These are phyloP conservation scores for Rutilus rutilus DNA, from an alignment of 2,113 vertebrate genomes.

Conservation along the genomic window DNA sequence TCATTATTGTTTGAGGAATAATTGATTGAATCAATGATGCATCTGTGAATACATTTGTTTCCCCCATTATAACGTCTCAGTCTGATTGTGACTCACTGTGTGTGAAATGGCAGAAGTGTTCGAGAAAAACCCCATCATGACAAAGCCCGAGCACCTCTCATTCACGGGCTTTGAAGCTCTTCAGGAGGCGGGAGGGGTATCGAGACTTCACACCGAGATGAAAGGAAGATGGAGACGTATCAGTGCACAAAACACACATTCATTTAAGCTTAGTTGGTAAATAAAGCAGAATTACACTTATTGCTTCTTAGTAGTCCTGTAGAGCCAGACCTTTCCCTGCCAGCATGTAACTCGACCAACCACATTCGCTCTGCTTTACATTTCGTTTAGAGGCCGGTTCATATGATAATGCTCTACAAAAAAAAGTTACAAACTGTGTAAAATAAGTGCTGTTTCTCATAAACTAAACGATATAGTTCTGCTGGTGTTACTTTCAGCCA, in stretches of 20 bases:
- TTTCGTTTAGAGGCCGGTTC: not conserved
- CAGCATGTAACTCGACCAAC: not conserved
- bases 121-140: conserved; percentile 10
- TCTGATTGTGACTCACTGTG: not conserved
- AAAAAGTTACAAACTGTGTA: too few relatives aligned
- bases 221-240: conserved; percentile 22
- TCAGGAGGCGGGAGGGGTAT: not conserved
- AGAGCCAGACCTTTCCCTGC: not conserved
- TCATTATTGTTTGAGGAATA: not conserved
- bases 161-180: not conserved
- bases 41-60: too few relatives aligned
- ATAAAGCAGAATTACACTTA: not conserved
- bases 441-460: not conserved
- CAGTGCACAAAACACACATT: not conserved
- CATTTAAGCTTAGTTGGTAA: not conserved
- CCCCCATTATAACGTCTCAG: not conserved
- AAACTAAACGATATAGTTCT: not conserved
- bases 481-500: too few relatives aligned
- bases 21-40: not conserved
- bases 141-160: not conserved
- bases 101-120: not conserved
- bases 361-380: not conserved
- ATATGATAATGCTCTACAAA: not conserved
- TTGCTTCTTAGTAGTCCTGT: not conserved
- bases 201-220: conserved; percentile 30